These are phyloP conservation scores for Gavialis gangeticus DNA, from an alignment of 2,113 vertebrate species.

Conservation along the genomic window DNA sequence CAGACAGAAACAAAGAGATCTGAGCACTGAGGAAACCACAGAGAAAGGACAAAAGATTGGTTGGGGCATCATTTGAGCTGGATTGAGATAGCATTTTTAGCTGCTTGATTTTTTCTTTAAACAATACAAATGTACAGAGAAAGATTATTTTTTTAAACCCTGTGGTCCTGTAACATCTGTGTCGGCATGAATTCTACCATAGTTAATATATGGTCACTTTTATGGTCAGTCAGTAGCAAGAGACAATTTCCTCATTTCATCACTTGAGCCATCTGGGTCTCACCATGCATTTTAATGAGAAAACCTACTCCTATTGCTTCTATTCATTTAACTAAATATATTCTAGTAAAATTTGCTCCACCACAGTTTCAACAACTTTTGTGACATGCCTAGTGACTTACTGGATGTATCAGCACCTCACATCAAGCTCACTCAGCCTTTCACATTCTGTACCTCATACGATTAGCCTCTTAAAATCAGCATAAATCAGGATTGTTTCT, in stretches of 20 bases:
- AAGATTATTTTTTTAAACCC: background rate
- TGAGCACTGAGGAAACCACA: slow-evolving; percentile 35
- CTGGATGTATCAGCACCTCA: background rate
- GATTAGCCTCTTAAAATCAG: background rate
- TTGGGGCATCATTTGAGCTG: background rate
- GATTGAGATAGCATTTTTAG: slow-evolving; percentile 46
- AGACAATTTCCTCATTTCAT: slow-evolving; percentile 13
- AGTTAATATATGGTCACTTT: slow-evolving; percentile 32
- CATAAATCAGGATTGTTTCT: background rate
- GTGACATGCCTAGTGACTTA: background rate
- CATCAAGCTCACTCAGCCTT: too few relatives aligned
- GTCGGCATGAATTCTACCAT: slow-evolving; percentile 42
- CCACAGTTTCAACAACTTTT: background rate
- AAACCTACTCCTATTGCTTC: slow-evolving; percentile 33
- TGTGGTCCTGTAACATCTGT: background rate
- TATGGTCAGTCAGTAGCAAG: slow-evolving; percentile 45
- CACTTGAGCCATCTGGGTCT: slow-evolving; percentile 39
- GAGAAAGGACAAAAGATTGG: slow-evolving; percentile 42
- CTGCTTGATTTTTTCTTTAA: slow-evolving; percentile 24
- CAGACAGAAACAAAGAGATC: slow-evolving; percentile 19
- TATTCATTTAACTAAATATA: slow-evolving; percentile 23
- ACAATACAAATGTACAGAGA: background rate
- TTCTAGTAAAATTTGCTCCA: background rate
- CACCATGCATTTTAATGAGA: slow-evolving; percentile 50
- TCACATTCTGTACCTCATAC: background rate